Evolutionary conservation across 2,888 invertebrate genomes (phyloP), one percentile per base, ranked within the genome.

Genomic region (Cistogaster globosa): DNA sequence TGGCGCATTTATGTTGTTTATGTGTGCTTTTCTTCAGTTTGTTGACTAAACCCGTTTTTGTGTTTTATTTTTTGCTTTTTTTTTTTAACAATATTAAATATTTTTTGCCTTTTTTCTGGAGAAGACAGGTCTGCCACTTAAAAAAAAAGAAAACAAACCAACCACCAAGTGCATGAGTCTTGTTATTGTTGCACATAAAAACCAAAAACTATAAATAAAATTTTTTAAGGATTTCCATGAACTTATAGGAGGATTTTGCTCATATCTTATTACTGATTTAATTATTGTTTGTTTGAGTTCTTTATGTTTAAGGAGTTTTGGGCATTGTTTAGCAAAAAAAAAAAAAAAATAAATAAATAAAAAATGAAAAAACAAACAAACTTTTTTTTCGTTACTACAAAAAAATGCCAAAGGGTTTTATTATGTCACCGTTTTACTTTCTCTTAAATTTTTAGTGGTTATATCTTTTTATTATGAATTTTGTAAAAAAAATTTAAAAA

Each of bases 51-150:
- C 86, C 86, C 72, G 86, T 86, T 86, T 72, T 80, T 71, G 18
- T 57, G 14, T 62, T 58, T 72, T 76, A 16, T 67, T 75, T 69
- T 51, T 62, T 51, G 12, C 67, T n/a, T 77, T 18, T 42, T 68
- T 69, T 69, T 79, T 74, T 26, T 26, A 14, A 7, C 51, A 16
- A 62, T 53, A 26, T 14, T 22, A 22, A 55, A 32, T 53, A 51
- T 71, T 58, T 62, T 65, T 42, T n/a, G n/a, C n/a, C n/a, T 58
- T 58, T 76, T 68, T 78, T 48, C 65, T 75, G 75, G 78, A 82
- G 78, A 79, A 82, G 85, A 82, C 85, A 85, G 85, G 85, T 85
- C 85, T 85, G 71, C 85, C 71, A 62, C 55, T 69, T 78, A 63
- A 48, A 71, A 71, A 63, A 32, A 6, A 32, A 32, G 6, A 5